Evolutionary conservation across 2,797 vertebrate species (phyloP), one percentile per base, ranked within the genome.

Genomic region (Clarias fuscus): DNA sequence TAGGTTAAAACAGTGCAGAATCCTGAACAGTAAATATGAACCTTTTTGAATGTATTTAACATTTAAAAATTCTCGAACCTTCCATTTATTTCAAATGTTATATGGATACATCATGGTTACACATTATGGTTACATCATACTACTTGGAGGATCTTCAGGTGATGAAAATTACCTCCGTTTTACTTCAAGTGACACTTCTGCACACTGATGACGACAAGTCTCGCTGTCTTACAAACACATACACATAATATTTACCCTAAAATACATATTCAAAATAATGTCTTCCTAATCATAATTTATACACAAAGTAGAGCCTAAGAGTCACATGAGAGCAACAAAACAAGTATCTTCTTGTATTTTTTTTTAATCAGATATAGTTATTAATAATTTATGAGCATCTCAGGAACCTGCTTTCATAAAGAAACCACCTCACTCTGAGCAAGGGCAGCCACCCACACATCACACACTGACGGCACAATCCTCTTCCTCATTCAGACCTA

Each of bases 91-190:
- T 33, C 0, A 14, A 33, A 33, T 3, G 4, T 30, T 68, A 33
- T 33, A 17, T 14, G 10, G n/a, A n/a, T n/a, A n/a, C n/a, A n/a
- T n/a, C n/a, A n/a, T n/a, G n/a, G n/a, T n/a, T n/a, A n/a, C n/a
- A n/a, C n/a, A n/a, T n/a, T n/a, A n/a, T n/a, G n/a, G n/a, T n/a
- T n/a, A 68, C 65, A 33, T 65, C 2, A 67, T 15, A 30, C 7
- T n/a, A n/a, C 62, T 64, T 64, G 22, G 8, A 58, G 53, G 53
- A 84, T 87, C 53, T n/a, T 6, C 67, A 82, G 82, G 77, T 81
- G 83, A 88, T 85, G 83, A 89, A 86, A 88, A 88, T 72, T 88
- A 78, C 87, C 87, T 86, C 82, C 67, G 85, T 73, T 68, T 71
- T 86, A 78, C 84, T 62, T 88, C 72, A 86, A 86, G 86, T 75